These are phyloP conservation scores for Empidonax traillii DNA, from an alignment of 2,113 vertebrate species.

Conservation along the genomic window DNA sequence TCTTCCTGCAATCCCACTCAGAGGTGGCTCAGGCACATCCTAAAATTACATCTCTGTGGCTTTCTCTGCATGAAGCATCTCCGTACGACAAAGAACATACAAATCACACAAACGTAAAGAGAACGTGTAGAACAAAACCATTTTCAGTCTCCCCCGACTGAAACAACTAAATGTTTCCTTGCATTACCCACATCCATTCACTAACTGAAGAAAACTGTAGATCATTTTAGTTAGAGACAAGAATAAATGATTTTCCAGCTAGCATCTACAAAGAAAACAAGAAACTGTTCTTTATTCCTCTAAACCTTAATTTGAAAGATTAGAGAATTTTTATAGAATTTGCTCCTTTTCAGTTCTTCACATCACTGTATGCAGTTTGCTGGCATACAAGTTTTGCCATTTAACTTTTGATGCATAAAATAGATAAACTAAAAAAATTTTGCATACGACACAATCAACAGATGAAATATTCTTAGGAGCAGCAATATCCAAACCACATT, in stretches of 20 bases:
- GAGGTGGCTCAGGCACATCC: background rate
- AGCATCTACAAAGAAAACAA: background rate
- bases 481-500: background rate
- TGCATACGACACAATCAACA: background rate
- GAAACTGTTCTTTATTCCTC: background rate
- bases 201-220: background rate
- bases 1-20: slow-evolving; percentile 1
- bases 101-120: background rate
- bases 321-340: background rate
- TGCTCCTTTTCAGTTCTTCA: background rate
- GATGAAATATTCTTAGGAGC: background rate
- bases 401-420: background rate
- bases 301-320: background rate
- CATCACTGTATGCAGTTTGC: background rate
- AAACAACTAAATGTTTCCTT: background rate
- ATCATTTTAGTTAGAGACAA: background rate
- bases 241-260: background rate
- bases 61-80: background rate
- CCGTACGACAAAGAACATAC: background rate
- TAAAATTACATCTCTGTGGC: background rate
- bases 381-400: background rate
- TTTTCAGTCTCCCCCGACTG: background rate
- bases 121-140: background rate
- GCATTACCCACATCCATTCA: background rate
- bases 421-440: background rate